Evolutionary conservation across 2,888 invertebrate genomes (phyloP).

Genomic region (Euproctis similis): DNA sequence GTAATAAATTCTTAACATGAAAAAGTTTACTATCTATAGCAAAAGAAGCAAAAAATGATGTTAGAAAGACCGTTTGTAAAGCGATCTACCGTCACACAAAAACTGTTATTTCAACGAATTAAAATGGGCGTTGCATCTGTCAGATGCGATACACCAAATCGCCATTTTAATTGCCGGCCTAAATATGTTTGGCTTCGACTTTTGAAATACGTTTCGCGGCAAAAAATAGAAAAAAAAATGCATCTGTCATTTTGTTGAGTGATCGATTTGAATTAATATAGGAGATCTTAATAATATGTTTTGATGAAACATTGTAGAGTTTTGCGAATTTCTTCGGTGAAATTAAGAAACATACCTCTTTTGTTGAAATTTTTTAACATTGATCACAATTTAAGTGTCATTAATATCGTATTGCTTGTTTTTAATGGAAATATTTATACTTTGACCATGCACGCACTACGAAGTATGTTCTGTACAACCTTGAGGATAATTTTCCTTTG

Average conservation of each 20-base stretch:
- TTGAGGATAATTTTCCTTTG: too few species aligned
- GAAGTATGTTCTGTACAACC: too few species aligned
- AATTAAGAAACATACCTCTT: too few species aligned
- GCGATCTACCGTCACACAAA: constrained; percentile 29
- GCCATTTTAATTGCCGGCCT: constrained; percentile 58
- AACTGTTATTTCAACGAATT: constrained; percentile 52
- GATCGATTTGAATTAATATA: constrained; percentile 24
- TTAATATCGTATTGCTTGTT: too few species aligned
- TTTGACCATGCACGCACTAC: too few species aligned
- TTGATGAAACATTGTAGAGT: constrained; percentile 17
- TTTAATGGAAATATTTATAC: too few species aligned
- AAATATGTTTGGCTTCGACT: constrained; percentile 53
- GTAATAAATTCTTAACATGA: too few species aligned
- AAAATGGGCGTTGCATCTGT: constrained; percentile 43
- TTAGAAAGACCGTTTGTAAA: constrained; percentile 15
- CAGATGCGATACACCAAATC: constrained; percentile 44
- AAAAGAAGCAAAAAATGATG: constrained; percentile 14
- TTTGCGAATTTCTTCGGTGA: constrained; percentile 13
- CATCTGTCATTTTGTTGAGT: constrained; percentile 37
- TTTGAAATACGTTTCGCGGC: constrained; percentile 34
- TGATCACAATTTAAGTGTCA: too few species aligned
- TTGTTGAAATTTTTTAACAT: too few species aligned
- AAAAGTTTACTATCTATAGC: constrained; percentile 10
- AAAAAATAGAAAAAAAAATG: constrained; percentile 29
- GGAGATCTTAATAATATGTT: constrained; percentile 16